Evolutionary conservation across 92 coral and sea anemone species (phyloP), one percentile per base, ranked within the genome.

Genomic region (Isaurus tuberculatus): DNA sequence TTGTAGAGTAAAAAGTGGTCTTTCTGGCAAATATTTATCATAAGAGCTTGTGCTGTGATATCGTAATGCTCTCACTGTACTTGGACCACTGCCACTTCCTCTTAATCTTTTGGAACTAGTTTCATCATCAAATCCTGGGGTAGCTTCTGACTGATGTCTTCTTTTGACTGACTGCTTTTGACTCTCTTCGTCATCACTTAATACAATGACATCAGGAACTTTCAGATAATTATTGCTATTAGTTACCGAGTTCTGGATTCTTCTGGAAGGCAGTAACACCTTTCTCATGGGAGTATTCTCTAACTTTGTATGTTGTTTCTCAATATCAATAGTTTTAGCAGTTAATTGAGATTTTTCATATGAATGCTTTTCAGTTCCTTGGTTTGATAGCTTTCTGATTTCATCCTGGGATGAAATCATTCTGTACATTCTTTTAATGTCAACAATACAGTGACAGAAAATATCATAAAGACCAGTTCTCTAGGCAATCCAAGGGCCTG

Each of bases 141-240:
- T 86, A 31, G 42, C 79, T 23, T 77, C 66, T 19, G 92, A 89
- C 48, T 89, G 92, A 37, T 89, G 92, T 10, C 92, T 85, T 4
- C 90, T 88, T 55, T 89, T 89, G 8, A 81, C 32, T 6, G 87
- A 67, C 22, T 80, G 68, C 28, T 83, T 86, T 23, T 48, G 27
- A 40, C 42, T 16, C 1, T 80, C 64, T 0, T 33, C 75, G 28
- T 77, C 82, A 57, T 55, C 70, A 22, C 34, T 63, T 31, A 55
- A 17, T 22, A 77, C 17, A 63, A 63, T 63, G 69, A 63, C 34
- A 27, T 27, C 16, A 63, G 46, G 46, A 40, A 9, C 0, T 2
- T 4, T 26, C 14, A 5, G 19, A 22, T 25, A n/a, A n/a, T n/a
- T 19, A 25, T 17, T 5, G 13, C 1, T 27, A 5, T 33, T 55